phyloP scores from a whole-genome alignment of 2,113 vertebrate genomes.

The Choloepus hoffmanni region DNA sequence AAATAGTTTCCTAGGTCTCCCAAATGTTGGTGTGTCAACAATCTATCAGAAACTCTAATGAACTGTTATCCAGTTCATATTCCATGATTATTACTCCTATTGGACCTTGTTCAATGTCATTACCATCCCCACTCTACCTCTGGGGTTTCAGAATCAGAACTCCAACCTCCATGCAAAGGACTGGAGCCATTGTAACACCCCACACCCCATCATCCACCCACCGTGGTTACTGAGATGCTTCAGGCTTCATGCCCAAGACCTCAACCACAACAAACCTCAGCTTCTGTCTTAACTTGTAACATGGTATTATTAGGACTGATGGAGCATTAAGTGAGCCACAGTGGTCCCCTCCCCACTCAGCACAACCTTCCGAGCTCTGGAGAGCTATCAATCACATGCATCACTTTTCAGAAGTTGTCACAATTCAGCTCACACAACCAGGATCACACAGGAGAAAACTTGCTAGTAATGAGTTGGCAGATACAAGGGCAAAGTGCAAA shows the following conservation, averaged over 20 bases:
- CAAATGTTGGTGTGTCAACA: not conserved
- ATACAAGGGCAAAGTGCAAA: not conserved
- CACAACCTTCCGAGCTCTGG: not conserved
- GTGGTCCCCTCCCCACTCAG: not conserved
- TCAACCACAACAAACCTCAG: not conserved
- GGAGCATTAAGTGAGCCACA: not conserved
- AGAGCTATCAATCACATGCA: not conserved
- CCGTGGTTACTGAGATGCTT: not conserved
- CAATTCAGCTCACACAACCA: not conserved
- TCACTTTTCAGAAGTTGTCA: not conserved
- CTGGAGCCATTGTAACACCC: not conserved
- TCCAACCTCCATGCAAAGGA: not conserved
- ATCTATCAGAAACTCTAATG: not conserved
- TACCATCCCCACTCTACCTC: not conserved
- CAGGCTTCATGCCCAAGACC: not conserved
- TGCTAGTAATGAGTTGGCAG: not conserved
- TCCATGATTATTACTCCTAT: not conserved
- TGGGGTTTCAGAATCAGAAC: not conserved
- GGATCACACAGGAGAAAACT: not conserved
- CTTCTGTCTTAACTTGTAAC: not conserved
- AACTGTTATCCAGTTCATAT: not conserved
- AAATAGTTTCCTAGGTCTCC: constrained; percentile 18
- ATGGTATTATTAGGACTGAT: not conserved
- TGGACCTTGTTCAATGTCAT: not conserved
- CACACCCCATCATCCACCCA: not conserved